phyloP scores from a whole-genome alignment of 2,888 invertebrate genomes.

The Caenorhabditis afra region DNA sequence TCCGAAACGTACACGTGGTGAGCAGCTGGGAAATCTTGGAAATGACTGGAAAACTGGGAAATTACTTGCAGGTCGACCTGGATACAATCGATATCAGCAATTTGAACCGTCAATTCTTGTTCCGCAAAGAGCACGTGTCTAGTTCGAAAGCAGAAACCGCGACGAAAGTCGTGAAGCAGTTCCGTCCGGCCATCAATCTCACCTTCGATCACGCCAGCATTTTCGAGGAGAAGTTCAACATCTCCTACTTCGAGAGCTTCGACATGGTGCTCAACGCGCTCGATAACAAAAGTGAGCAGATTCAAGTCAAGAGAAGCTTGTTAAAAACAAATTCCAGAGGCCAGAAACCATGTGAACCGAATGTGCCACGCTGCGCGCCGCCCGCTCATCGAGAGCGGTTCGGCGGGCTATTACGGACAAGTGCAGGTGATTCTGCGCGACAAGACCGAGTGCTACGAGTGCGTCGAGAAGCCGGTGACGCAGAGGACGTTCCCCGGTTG shows the following conservation, averaged over 20 bases:
- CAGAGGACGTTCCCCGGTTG: slow-evolving; percentile 97
- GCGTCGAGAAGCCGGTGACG: slow-evolving; percentile 86
- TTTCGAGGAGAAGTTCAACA: slow-evolving; percentile 85
- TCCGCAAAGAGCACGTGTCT: slow-evolving; percentile 97
- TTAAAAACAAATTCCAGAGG: slow-evolving; percentile 83
- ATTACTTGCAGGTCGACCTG: slow-evolving; percentile 93
- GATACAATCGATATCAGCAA: slow-evolving; percentile 99
- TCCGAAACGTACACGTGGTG: slow-evolving; percentile 94
- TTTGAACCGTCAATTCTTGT: slow-evolving; percentile 98
- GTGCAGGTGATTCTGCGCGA: slow-evolving; percentile 85
- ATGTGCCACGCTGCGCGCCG: slow-evolving; percentile 96
- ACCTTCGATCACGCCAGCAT: slow-evolving; percentile 88
- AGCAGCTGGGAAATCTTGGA: slow-evolving; percentile 82
- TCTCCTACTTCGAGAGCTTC: slow-evolving; percentile 93
- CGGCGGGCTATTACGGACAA: slow-evolving; percentile 97
- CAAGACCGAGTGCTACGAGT: slow-evolving; percentile 96
- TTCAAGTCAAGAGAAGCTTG: slow-evolving; percentile 17
- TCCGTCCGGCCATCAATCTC: slow-evolving; percentile 83
- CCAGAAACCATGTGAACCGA: slow-evolving; percentile 97
- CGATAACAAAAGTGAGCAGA: slow-evolving; percentile 87
- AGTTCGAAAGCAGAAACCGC: slow-evolving; percentile 88
- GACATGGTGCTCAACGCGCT: slow-evolving; percentile 94
- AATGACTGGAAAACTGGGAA: neutral
- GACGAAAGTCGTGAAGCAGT: slow-evolving; percentile 69
- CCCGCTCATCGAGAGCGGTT: slow-evolving; percentile 96